Percentiles rank a stretch among this genome's conserved stretches.
Conservation (phyloP, 2,113 vertebrate genomes). For the Illadopsis cleaveri region DNA sequence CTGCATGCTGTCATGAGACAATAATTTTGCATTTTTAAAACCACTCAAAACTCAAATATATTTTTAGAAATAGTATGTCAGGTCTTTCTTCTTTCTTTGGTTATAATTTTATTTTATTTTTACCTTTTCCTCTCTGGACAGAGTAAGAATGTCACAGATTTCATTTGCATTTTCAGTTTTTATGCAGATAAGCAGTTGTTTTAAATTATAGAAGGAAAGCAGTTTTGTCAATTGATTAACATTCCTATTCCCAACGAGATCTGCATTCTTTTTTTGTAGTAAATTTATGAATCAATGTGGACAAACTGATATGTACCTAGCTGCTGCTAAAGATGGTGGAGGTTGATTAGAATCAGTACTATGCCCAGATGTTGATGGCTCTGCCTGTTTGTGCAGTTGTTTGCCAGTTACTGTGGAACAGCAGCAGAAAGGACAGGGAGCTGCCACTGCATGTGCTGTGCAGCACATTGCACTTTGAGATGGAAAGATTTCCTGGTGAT, state of each 20-base stretch:
- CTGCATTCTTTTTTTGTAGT: neutral
- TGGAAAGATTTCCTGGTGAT: neutral
- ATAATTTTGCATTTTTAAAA: neutral
- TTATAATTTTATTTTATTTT: neutral
- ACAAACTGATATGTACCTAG: neutral
- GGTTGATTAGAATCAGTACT: neutral
- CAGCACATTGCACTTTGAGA: neutral
- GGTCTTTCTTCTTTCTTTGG: accelerated
- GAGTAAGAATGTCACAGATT: neutral
- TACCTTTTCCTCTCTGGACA: neutral
- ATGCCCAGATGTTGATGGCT: neutral
- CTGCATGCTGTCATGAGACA: neutral
- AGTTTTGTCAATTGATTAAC: neutral
- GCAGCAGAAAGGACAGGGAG: neutral
- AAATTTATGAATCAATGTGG: neutral
- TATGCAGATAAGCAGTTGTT: neutral
- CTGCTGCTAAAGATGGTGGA: neutral
- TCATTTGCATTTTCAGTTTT: neutral
- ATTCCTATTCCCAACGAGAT: neutral
- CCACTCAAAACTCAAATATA: neutral
- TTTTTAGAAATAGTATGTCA: neutral
- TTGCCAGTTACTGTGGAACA: neutral
- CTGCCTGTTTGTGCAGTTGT: neutral
- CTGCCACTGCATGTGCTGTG: neutral
- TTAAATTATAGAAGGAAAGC: neutral